Evolutionary conservation across 2,113 vertebrate genomes (phyloP).

Genomic region (Chunga burmeisteri): DNA sequence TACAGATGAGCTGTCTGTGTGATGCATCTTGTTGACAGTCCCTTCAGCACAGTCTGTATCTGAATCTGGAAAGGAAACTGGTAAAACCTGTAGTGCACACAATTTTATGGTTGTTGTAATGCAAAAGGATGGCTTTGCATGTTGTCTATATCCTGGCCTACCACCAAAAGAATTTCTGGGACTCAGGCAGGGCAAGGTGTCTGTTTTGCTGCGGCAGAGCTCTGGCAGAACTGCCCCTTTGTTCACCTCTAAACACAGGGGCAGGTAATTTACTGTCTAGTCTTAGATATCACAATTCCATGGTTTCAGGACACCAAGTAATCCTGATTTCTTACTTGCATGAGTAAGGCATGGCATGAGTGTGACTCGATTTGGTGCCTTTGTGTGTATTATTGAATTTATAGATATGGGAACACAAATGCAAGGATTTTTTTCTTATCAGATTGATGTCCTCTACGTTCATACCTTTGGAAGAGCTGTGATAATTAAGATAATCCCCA

Average conservation of each 20-base stretch:
- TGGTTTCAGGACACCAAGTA: neutral
- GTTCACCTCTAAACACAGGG: neutral
- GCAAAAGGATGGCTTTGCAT: neutral
- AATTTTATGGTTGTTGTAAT: neutral
- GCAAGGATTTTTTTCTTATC: constrained; percentile 57
- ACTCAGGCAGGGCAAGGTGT: neutral
- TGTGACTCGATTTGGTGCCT: neutral
- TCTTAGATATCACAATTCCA: neutral
- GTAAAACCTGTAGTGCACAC: neutral
- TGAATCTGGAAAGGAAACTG: neutral
- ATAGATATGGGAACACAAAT: constrained; percentile 33
- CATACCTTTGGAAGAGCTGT: constrained; percentile 43
- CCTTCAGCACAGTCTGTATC: neutral
- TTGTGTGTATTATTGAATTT: constrained; percentile 22
- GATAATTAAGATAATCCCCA: constrained; percentile 64
- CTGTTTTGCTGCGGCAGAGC: neutral
- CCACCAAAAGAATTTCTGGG: neutral
- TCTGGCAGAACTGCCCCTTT: neutral
- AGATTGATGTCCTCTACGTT: constrained; percentile 57
- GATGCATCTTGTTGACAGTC: neutral
- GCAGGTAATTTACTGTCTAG: neutral
- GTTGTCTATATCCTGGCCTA: neutral
- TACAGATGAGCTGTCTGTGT: neutral
- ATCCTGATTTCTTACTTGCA: neutral
- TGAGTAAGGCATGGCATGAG: neutral